phyloP scores from a whole-genome alignment of 2,113 vertebrate species.

The Todiramphus saurophagus region DNA sequence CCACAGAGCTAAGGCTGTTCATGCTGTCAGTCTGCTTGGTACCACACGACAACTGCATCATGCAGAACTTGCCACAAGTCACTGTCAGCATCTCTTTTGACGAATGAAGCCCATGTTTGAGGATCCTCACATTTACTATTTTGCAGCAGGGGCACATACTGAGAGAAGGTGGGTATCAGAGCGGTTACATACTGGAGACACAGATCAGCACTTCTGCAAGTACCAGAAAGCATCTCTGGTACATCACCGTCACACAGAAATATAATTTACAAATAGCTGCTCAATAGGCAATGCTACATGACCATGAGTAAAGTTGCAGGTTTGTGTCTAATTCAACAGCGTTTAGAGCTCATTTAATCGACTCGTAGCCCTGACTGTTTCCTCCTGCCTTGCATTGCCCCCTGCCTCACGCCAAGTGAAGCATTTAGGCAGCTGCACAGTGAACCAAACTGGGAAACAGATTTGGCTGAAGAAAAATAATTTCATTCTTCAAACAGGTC shows the following conservation, averaged over 20 bases:
- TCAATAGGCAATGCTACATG: not conserved
- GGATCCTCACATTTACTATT: not conserved
- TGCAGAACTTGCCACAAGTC: not conserved
- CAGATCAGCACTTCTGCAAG: not conserved
- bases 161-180: not conserved
- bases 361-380: not conserved
- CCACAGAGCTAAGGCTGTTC: not conserved
- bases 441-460: not conserved
- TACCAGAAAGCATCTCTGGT: not conserved
- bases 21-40: not conserved
- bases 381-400: not conserved
- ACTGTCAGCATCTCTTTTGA: fast-evolving
- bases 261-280: not conserved
- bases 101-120: not conserved
- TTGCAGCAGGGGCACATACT: not conserved
- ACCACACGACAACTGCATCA: not conserved
- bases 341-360: not conserved
- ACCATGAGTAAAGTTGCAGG: not conserved
- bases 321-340: not conserved
- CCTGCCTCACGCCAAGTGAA: not conserved
- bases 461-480: not conserved
- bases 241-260: not conserved
- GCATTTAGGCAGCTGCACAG: not conserved
- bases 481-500: not conserved
- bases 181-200: not conserved